phyloP scores from a whole-genome alignment of 2,888 invertebrate genomes.

The Drosophila affinis region DNA sequence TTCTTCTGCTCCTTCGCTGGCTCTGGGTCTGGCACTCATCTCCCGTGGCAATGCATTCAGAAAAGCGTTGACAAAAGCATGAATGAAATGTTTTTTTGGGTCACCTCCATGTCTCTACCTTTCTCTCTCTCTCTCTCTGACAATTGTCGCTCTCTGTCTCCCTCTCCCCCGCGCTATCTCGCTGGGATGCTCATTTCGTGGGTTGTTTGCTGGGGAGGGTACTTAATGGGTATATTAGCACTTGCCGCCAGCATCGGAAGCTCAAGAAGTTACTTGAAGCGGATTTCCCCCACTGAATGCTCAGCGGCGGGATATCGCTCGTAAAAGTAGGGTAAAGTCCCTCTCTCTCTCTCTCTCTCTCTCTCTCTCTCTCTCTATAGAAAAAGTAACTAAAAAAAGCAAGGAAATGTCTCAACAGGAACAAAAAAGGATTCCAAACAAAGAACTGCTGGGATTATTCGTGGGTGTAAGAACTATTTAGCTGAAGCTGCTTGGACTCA shows the following conservation, averaged over 20 bases:
- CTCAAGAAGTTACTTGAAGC: conserved; percentile 11
- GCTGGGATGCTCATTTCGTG: conserved; percentile 17
- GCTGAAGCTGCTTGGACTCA: neutral
- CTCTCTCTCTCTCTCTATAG: neutral
- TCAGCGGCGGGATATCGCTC: conserved; percentile 10
- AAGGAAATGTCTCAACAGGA: neutral
- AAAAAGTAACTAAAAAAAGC: conserved; percentile 7
- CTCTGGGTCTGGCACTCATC: conserved; percentile 11
- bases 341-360: neutral
- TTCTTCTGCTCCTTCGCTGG: neutral
- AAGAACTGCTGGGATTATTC: too few relatives aligned
- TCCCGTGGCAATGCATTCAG: conserved; percentile 34
- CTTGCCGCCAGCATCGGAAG: conserved; percentile 26
- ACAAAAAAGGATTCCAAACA: conserved; percentile 2
- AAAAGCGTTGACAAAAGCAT: conserved; percentile 21
- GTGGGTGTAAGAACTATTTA: neutral
- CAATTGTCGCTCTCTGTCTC: conserved; percentile 16
- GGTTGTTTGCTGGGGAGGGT: conserved; percentile 17
- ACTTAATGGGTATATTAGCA: conserved; percentile 57
- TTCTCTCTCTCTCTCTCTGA: conserved; percentile 4
- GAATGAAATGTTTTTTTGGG: conserved; percentile 53
- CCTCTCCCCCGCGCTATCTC: neutral
- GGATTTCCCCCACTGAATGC: conserved; percentile 17
- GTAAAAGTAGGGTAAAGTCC: conserved; percentile 13
- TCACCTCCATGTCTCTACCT: conserved; percentile 23